Base-by-base conservation (phyloP, 2,888 invertebrate species). In the Ectemnius continuus region DNA sequence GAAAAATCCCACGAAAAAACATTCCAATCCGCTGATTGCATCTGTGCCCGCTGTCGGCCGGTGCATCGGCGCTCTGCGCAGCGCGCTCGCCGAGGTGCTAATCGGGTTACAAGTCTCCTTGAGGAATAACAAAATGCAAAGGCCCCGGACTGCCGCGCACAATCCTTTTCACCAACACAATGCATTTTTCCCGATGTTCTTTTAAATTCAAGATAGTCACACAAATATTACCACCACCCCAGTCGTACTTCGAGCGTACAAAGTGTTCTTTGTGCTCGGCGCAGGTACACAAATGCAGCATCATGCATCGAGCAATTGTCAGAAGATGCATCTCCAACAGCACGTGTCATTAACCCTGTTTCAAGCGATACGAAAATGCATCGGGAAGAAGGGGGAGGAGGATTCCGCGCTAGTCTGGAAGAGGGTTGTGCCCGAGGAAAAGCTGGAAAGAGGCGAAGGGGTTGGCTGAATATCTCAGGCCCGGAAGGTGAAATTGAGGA, bases 401-500 rank as follows among this genome's bases (percentile, higher is more conserved):
- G 36, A 36, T 6, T 11, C 36, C 36, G 36, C 36, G 36, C 8
- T 2, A 6, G 36, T 8, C 8, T 36, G 36, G 36, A 36, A 23
- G 23, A 23, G 23, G 23, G 23, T 23, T 23, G 23, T 23, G 47
- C 47, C 52, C 4, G n/a, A 52, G 16, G 52, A 52, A 52, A 52
- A 52, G 36, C 36, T 6, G 36, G 16, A 14, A 14, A 36, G 5
- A 14, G n/a, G 16, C n/a, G 14, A 16, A 52, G 16, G 16, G 16
- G 16, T 4, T 48, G 56, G 47, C 23, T 36, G 68, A 73, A 65
- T 67, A 68, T 72, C 63, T 56, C 23, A 58, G 61, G 36, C 62
- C 81, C 83, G 82, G 82, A 82, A 82, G 83, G 73, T 62, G 66
- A 73, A 78, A 81, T 81, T 68, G 75, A 85, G 82, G 85, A 84